phyloP scores from a whole-genome alignment of 2,113 vertebrate genomes.

The Morone chrysops region DNA sequence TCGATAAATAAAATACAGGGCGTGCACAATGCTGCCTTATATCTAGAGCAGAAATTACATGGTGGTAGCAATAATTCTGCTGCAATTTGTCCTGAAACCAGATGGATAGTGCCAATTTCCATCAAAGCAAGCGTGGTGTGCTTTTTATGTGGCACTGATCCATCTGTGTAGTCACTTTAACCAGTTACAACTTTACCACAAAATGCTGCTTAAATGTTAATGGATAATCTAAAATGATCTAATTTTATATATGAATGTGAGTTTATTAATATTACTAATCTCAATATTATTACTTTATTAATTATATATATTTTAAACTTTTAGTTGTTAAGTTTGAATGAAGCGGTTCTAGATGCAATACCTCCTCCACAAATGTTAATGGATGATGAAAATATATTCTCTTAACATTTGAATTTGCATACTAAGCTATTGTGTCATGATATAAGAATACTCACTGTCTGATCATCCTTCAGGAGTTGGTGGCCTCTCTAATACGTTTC shows the following conservation, averaged over 20 bases:
- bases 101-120: slow-evolving; percentile 15
- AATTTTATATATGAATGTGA: neutral
- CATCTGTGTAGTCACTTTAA: neutral
- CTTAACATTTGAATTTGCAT: neutral
- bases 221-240: neutral
- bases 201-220: neutral
- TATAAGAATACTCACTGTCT: neutral
- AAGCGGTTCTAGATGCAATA: neutral
- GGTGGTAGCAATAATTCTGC: neutral
- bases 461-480: neutral
- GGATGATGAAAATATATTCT: neutral
- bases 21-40: neutral
- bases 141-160: slow-evolving; percentile 3
- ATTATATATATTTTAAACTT: neutral
- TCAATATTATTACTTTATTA: neutral
- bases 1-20: neutral
- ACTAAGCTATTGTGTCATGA: neutral
- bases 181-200: neutral
- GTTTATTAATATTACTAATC: neutral
- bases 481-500: neutral
- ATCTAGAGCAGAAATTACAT: neutral
- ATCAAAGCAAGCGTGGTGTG: slow-evolving; percentile 2
- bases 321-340: too few species aligned
- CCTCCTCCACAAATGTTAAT: too few species aligned
- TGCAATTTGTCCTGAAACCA: slow-evolving; percentile 9